Percentiles rank a stretch among this genome's conserved stretches.
These are phyloP conservation scores for Volucella inanis DNA, from an alignment of 2,888 invertebrate genomes.

Conservation along the genomic window DNA sequence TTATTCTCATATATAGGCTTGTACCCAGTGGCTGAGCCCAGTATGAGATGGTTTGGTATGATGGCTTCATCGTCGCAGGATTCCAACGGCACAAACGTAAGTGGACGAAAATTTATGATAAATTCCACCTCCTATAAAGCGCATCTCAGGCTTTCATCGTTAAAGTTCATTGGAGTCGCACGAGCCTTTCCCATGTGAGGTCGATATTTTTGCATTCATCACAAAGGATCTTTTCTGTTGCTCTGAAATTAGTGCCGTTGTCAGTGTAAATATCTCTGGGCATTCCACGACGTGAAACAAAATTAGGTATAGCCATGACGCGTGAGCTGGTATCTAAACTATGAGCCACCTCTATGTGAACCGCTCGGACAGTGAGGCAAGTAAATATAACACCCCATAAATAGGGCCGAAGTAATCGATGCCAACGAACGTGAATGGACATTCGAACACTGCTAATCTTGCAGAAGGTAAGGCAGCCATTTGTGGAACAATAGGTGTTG, in stretches of 20 bases:
- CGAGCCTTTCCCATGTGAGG: constrained; percentile 26
- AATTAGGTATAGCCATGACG: background rate
- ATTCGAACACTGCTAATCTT: constrained; percentile 7
- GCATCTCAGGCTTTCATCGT: background rate
- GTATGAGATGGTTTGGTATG: background rate
- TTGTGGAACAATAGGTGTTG: background rate
- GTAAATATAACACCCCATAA: background rate
- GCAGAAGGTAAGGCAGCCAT: constrained; percentile 16
- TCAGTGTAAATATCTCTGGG: background rate
- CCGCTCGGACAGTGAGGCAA: background rate
- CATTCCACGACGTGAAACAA: background rate
- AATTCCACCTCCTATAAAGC: background rate
- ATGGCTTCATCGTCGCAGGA: background rate
- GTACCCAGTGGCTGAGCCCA: background rate
- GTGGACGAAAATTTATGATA: background rate
- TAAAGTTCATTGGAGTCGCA: constrained; percentile 1
- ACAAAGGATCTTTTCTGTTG: background rate
- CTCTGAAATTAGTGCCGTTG: constrained; percentile 1
- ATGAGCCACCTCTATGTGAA: constrained; percentile 4
- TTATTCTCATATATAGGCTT: background rate
- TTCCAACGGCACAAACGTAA: background rate
- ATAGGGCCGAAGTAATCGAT: constrained; percentile 11
- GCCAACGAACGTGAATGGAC: constrained; percentile 8
- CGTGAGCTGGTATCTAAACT: background rate
- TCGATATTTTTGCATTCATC: background rate